Evolutionary conservation across 2,888 invertebrate species (phyloP).

Genomic region (Ommatoiulus sabulosus): DNA sequence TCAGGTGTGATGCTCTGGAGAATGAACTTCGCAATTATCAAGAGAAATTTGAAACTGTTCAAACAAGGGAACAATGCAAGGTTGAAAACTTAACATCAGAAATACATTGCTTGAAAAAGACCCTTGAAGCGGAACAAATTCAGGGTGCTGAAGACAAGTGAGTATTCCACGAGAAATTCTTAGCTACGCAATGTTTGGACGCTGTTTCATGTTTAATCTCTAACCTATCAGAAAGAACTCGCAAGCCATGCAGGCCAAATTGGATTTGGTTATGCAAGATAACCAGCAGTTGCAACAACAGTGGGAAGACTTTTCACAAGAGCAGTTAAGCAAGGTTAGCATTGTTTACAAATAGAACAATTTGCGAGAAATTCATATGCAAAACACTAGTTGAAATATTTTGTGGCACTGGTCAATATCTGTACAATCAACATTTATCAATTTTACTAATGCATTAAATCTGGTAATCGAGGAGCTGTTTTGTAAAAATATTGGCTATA

Average conservation of each 20-base stretch:
- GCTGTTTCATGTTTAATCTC: too few relatives aligned
- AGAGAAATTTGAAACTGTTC: neutral
- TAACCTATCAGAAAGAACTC: neutral
- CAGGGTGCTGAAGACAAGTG: slow-evolving; percentile 47
- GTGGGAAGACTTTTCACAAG: slow-evolving; percentile 29
- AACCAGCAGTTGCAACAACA: slow-evolving; percentile 3
- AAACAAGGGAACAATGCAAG: neutral
- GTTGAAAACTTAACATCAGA: neutral
- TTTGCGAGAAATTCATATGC: too few relatives aligned
- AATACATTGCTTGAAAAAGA: slow-evolving; percentile 10
- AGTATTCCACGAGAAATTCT: neutral
- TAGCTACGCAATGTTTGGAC: neutral
- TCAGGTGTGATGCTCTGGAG: slow-evolving; percentile 3
- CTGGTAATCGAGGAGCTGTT: too few relatives aligned
- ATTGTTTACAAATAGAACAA: too few relatives aligned
- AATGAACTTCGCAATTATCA: neutral
- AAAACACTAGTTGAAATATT: too few relatives aligned
- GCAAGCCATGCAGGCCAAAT: neutral
- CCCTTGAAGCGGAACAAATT: slow-evolving; percentile 5
- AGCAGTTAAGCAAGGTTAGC: slow-evolving; percentile 41
- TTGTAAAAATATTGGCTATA: too few relatives aligned
- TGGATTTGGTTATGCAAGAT: slow-evolving; percentile 32
- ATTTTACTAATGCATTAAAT: too few relatives aligned
- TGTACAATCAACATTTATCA: too few relatives aligned
- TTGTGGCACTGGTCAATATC: too few relatives aligned